These are phyloP conservation scores for Seriola aureovittata DNA, from an alignment of 2,113 vertebrate genomes.

Conservation along the genomic window DNA sequence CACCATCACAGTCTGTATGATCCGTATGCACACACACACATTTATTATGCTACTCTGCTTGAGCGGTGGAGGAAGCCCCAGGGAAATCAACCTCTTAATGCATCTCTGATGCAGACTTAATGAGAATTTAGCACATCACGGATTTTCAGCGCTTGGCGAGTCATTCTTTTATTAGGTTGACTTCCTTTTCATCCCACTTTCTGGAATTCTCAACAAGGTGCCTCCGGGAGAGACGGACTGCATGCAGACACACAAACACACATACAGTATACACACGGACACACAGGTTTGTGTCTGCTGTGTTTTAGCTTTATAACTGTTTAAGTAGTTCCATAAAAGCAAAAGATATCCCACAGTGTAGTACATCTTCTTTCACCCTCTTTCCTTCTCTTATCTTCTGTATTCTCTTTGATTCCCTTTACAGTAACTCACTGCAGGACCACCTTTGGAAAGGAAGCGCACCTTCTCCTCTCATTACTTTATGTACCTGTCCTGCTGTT, in stretches of 20 bases:
- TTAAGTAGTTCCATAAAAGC: constrained; percentile 25
- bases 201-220: constrained; percentile 59
- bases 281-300: constrained; percentile 1
- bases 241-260: constrained; percentile 13
- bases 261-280: constrained; percentile 8
- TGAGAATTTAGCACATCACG: constrained; percentile 85
- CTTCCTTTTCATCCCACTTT: constrained; percentile 71
- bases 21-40: constrained; percentile 56
- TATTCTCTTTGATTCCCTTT: constrained; percentile 43
- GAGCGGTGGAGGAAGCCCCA: constrained; percentile 58
- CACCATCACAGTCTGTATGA: constrained; percentile 51
- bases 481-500: constrained; percentile 30
- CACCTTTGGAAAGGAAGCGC: constrained; percentile 26
- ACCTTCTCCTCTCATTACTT: constrained; percentile 46
- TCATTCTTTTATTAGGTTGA: constrained; percentile 78
- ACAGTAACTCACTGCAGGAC: constrained; percentile 7
- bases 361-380: not conserved
- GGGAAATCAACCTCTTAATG: constrained; percentile 87
- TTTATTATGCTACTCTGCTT: constrained; percentile 79
- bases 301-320: constrained; percentile 30
- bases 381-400: constrained; percentile 15
- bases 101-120: constrained; percentile 85
- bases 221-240: constrained; percentile 1
- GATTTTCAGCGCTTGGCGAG: constrained; percentile 74
- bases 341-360: not conserved